Percentiles rank a stretch among this genome's conserved stretches.
phyloP scores from a whole-genome alignment of 2,113 vertebrate species.

The Seriola dumerili region DNA sequence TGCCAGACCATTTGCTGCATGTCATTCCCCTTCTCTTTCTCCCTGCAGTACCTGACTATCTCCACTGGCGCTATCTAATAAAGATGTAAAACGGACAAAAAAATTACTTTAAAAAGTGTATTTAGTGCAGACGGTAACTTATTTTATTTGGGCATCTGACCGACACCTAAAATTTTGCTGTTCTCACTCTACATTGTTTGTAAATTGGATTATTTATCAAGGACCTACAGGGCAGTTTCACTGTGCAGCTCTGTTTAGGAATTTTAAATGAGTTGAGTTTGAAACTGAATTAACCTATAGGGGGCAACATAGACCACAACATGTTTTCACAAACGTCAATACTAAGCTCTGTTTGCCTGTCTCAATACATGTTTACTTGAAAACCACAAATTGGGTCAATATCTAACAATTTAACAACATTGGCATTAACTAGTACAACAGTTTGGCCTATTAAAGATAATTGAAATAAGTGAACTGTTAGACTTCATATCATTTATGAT shows the following conservation, averaged over 20 bases:
- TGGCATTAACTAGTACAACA: background rate
- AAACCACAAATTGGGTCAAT: background rate
- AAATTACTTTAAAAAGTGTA: too few relatives aligned
- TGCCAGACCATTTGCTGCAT: too few relatives aligned
- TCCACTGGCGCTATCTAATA: too few relatives aligned
- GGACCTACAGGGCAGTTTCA: background rate
- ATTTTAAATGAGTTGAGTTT: too few relatives aligned
- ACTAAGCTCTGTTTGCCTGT: background rate
- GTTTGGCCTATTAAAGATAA: background rate
- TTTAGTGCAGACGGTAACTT: background rate
- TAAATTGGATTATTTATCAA: background rate
- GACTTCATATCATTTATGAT: background rate
- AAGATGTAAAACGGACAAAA: too few relatives aligned
- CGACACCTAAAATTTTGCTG: background rate
- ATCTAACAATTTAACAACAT: background rate
- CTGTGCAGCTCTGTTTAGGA: background rate
- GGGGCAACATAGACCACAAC: conserved; percentile 66
- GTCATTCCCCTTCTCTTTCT: too few relatives aligned
- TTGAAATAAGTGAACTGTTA: background rate
- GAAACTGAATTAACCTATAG: conserved; percentile 40
- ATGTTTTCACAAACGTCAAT: background rate
- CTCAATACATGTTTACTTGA: background rate
- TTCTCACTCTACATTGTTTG: background rate
- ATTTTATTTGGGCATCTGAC: background rate
- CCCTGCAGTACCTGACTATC: too few relatives aligned